These are phyloP conservation scores for Cherax quadricarinatus DNA, from an alignment of 1,140 invertebrate species.

Conservation along the genomic window DNA sequence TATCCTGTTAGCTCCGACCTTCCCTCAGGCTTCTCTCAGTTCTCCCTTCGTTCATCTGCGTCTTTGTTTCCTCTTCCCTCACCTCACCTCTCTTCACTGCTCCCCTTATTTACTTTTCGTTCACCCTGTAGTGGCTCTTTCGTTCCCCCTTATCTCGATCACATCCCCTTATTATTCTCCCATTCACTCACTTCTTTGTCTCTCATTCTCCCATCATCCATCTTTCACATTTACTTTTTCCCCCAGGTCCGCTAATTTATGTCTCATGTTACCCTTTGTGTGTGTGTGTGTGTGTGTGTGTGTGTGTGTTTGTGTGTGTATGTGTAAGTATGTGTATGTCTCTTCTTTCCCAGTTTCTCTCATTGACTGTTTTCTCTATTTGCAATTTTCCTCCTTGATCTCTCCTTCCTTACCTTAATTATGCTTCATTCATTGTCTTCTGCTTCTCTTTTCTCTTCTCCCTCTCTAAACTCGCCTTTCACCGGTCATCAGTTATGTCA, in stretches of 20 bases:
- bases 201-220: background rate
- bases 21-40: conserved; percentile 1
- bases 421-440: background rate
- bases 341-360: background rate
- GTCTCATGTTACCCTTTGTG: background rate
- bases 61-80: background rate
- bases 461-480: no score
- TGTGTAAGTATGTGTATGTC: no score
- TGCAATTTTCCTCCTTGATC: background rate
- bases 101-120: background rate
- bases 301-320: no score
- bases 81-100: background rate
- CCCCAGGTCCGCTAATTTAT: background rate
- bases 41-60: no score
- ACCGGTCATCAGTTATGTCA: no score
- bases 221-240: background rate
- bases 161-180: no score
- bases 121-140: background rate
- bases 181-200: background rate
- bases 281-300: background rate
- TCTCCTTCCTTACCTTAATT: background rate
- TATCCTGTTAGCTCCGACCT: background rate
- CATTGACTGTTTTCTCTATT: background rate
- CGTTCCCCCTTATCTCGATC: background rate
- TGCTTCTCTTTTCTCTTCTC: background rate